Conservation (phyloP, 2,888 invertebrate genomes). For the Trichacis sp. region DNA sequence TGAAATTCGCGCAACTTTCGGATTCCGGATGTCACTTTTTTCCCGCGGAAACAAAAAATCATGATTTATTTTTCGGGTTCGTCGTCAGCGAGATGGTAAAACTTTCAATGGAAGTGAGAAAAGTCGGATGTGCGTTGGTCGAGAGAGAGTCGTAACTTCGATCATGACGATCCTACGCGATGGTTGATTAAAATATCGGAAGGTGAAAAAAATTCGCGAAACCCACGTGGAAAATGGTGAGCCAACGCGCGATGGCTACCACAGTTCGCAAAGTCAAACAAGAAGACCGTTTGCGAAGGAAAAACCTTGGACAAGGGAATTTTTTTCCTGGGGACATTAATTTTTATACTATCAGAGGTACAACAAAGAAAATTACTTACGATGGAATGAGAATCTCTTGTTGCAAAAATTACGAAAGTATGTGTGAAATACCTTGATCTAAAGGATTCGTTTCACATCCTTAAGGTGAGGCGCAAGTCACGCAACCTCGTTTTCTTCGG, state of each 20-base stretch:
- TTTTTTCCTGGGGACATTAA: neutral
- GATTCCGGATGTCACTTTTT: too few relatives aligned
- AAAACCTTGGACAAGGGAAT: slow-evolving; percentile 59
- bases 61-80: too few relatives aligned
- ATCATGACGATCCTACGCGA: neutral
- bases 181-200: slow-evolving; percentile 4
- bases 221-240: slow-evolving; percentile 58
- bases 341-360: neutral
- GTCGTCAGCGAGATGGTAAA: too few relatives aligned
- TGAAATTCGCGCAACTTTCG: too few relatives aligned
- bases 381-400: too few relatives aligned
- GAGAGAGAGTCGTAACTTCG: slow-evolving; percentile 1
- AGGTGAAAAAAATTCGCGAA: slow-evolving; percentile 12
- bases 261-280: slow-evolving; percentile 82
- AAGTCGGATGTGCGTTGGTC: neutral
- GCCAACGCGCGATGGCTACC: slow-evolving; percentile 77
- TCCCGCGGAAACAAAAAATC: too few relatives aligned
- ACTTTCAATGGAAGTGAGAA: slow-evolving; percentile 1
- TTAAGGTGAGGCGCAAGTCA: slow-evolving; percentile 70
- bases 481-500: slow-evolving; percentile 1
- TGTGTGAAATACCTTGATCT: too few relatives aligned
- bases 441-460: slow-evolving; percentile 32
- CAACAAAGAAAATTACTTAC: too few relatives aligned
- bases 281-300: slow-evolving; percentile 72
- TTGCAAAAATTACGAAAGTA: too few relatives aligned